Evolutionary conservation across 2,113 vertebrate genomes (phyloP), one percentile per base, ranked within the genome.

Genomic region (Paradoxurus hermaphroditus): DNA sequence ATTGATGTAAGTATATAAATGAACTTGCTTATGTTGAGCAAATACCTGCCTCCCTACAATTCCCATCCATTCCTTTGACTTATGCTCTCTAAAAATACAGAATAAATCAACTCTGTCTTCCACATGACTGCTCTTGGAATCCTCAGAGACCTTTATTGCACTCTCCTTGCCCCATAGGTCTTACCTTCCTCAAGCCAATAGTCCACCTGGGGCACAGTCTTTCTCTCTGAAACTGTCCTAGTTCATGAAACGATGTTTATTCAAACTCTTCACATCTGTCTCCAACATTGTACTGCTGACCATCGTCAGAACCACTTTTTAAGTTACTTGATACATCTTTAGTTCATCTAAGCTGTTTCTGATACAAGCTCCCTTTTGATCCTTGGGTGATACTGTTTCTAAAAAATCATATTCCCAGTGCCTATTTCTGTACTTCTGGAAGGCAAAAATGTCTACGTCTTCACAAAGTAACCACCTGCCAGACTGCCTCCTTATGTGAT

Each of bases 401-500:
- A 70, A 95, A 94, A 68, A 44, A 70, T 44, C 49, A 3, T 83
- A 91, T 89, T 95, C 83, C 27, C 14, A 4, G 59, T 70, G 29
- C 15, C 15, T 46, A 31, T 44, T 70, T 88, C 46, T n/a, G 7
- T 95, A 68, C 65, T 91, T 89, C 77, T 77, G 82, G 10, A 34
- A 73, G 73, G 36, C 44, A 5, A 94, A 88, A 85, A 75, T 85
- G 7, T 70, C 62, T 62, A 25, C 41, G 15, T 93, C 51, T 82
- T 36, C 10, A 36, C 85, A 62, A 78, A 92, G 84, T 46, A 86
- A 85, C 49, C 44, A 21, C 65, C 96, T 86, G 82, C 73, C n/a
- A 68, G 65, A 56, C 88, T 87, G 75, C 53, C 73, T 91, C 95
- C 31, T 25, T 2, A 97, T 94, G 70, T 90, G 65, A 79, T 46